phyloP scores from a whole-genome alignment of 2,888 invertebrate species.

The Macrosiphum euphorbiae region DNA sequence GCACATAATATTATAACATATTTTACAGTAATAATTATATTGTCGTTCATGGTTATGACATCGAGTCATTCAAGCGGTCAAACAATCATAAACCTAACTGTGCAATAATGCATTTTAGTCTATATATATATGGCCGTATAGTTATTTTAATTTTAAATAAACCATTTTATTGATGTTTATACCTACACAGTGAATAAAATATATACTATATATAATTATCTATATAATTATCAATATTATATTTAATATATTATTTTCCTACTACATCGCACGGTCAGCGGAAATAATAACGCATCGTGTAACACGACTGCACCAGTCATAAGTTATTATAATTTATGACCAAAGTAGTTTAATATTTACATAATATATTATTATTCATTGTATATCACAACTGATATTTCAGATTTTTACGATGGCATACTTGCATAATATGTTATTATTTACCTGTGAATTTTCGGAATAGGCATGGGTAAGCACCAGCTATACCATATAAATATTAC shows the following conservation, averaged over 20 bases:
- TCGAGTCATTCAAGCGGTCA: not conserved
- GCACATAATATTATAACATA: no score
- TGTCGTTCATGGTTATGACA: not conserved
- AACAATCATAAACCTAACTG: not conserved
- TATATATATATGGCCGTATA: not conserved
- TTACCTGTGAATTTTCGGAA: not conserved
- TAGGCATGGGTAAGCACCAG: not conserved
- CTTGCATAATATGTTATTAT: not conserved
- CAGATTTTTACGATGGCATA: not conserved
- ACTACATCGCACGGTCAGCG: not conserved
- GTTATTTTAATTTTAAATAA: not conserved
- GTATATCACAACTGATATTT: not conserved
- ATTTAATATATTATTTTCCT: not conserved
- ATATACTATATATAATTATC: no score
- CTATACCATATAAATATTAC: not conserved
- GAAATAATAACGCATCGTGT: not conserved
- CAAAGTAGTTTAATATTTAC: not conserved
- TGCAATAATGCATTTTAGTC: not conserved
- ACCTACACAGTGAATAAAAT: not conserved
- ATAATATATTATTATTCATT: not conserved
- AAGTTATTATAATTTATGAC: not conserved
- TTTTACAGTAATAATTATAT: no score
- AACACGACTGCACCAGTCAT: not conserved
- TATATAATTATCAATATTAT: not conserved
- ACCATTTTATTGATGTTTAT: not conserved